These are phyloP conservation scores for Dasysyrphus tricinctus DNA, from an alignment of 2,888 invertebrate species.

Conservation along the genomic window DNA sequence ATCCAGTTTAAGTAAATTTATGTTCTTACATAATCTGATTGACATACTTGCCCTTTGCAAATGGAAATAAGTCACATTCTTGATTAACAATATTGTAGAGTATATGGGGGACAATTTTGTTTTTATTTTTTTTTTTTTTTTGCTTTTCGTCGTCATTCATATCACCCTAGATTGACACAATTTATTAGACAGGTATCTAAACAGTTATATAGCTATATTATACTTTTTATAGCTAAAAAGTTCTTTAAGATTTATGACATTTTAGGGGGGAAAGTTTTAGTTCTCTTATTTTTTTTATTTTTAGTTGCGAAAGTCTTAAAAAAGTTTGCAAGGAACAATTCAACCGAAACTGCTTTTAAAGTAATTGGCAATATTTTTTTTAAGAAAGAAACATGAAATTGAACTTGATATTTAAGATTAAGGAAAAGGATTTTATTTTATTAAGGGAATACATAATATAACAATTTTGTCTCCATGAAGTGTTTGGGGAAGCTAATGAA, in stretches of 20 bases:
- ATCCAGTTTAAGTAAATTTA: constrained; percentile 56
- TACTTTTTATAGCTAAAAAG: constrained; percentile 14
- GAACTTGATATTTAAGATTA: too few species aligned
- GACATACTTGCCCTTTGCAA: constrained; percentile 68
- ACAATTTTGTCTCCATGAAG: too few species aligned
- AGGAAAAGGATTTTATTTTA: too few species aligned
- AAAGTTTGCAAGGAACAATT: background rate
- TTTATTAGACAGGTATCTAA: constrained; percentile 30
- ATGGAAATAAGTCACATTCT: constrained; percentile 61
- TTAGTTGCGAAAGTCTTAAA: background rate
- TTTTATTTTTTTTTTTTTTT: background rate
- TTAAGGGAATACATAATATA: too few species aligned
- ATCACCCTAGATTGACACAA: constrained; percentile 18
- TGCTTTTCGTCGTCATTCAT: constrained; percentile 12
- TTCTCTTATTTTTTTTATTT: background rate
- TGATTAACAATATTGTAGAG: constrained; percentile 29
- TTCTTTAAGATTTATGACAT: constrained; percentile 11
- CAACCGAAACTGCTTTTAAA: background rate
- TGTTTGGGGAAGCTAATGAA: too few species aligned
- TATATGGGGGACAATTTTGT: background rate
- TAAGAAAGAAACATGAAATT: too few species aligned
- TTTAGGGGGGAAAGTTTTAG: background rate
- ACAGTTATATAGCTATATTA: background rate
- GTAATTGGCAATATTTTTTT: background rate
- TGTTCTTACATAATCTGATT: constrained; percentile 65